Conservation (phyloP, 2,797 vertebrate species). For the Gambelia wislizenii region DNA sequence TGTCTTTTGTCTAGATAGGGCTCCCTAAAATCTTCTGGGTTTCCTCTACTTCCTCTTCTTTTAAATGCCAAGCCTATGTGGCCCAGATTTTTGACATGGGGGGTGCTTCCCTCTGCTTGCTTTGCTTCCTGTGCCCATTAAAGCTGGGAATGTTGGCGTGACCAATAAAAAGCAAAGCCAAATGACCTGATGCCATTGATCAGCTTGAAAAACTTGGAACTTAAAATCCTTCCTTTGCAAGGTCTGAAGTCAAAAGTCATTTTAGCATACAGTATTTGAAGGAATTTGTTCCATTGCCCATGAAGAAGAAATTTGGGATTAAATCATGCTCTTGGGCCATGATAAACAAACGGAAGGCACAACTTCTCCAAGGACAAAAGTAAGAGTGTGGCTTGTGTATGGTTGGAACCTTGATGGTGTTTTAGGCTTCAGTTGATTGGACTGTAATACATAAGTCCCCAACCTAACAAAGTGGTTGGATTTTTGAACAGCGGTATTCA, state of each 20-base stretch:
- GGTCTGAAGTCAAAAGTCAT: no score
- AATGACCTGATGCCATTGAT: neutral
- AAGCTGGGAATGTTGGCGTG: neutral
- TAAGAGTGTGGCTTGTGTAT: neutral
- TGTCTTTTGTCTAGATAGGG: neutral
- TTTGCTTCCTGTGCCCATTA: neutral
- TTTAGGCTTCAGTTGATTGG: no score
- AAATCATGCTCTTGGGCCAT: neutral
- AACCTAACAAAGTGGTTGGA: no score
- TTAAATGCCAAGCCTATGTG: no score
- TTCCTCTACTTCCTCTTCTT: no score
- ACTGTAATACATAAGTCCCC: no score
- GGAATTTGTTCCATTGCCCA: no score
- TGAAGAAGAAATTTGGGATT: neutral
- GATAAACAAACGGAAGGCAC: neutral
- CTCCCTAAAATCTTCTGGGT: neutral
- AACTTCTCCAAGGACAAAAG: neutral
- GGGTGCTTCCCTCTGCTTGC: no score
- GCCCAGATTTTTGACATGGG: neutral
- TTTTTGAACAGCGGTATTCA: no score
- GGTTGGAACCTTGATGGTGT: no score
- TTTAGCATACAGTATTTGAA: neutral
- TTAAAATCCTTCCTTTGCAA: neutral
- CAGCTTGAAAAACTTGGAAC: neutral
- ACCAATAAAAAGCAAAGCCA: neutral